A percentile compares a stretch with the other conserved stretches of the same genome.
phyloP scores from a whole-genome alignment of 1,140 invertebrate genomes.

The Drosophila asahinai region DNA sequence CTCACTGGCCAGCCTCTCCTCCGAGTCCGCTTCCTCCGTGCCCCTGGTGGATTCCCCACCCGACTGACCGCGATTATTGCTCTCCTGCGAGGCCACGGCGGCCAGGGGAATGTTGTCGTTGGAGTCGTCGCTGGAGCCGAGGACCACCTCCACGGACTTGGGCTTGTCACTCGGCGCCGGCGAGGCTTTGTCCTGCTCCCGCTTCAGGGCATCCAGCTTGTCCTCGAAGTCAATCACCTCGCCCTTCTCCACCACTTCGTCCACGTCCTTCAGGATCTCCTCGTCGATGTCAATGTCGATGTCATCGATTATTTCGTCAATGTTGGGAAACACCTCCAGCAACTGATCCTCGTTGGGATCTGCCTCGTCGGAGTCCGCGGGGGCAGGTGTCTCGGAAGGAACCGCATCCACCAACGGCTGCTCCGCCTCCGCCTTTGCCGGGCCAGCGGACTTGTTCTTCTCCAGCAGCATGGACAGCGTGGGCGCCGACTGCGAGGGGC shows the following conservation, averaged over 20 bases:
- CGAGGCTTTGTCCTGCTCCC: conserved; percentile 39
- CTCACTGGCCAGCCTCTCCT: conserved; percentile 56
- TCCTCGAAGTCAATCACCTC: conserved; percentile 65
- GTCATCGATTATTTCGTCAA: conserved; percentile 79
- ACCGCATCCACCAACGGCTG: conserved; percentile 27
- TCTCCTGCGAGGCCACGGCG: conserved; percentile 64
- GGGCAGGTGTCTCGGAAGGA: conserved; percentile 4
- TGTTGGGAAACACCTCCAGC: conserved; percentile 77
- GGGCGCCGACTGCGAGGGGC: conserved; percentile 88
- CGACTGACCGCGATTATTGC: conserved; percentile 45
- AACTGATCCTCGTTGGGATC: conserved; percentile 74
- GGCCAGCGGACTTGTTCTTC: conserved; percentile 86
- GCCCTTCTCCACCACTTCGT: conserved; percentile 49
- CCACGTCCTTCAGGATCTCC: conserved; percentile 72
- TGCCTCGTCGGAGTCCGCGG: conserved; percentile 50
- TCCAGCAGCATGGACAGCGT: conserved; percentile 89
- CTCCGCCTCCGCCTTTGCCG: conserved; percentile 16
- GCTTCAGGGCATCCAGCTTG: conserved; percentile 59
- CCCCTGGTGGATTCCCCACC: conserved; percentile 8
- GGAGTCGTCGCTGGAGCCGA: conserved; percentile 77
- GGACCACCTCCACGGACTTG: conserved; percentile 60
- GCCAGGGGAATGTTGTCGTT: conserved; percentile 77
- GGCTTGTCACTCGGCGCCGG: conserved; percentile 10
- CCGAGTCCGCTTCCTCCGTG: conserved; percentile 17
- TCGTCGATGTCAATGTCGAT: conserved; percentile 81